phyloP scores from a whole-genome alignment of 2,888 invertebrate genomes.

The Rugalucina vietnamica region DNA sequence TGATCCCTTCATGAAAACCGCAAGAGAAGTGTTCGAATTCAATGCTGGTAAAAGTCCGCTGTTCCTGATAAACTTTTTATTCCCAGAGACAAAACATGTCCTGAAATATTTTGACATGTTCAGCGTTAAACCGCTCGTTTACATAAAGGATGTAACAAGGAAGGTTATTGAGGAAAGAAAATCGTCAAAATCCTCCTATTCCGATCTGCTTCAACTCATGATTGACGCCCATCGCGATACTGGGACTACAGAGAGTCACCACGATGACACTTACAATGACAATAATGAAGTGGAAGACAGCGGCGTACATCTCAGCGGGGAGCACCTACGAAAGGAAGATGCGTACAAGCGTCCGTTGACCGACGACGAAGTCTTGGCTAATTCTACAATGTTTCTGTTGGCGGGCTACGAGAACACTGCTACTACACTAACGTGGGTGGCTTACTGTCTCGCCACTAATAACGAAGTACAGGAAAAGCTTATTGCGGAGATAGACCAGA shows the following conservation, averaged over 20 bases:
- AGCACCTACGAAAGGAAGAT: conserved; percentile 1
- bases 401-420: conserved; percentile 58
- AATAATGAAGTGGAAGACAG: background rate
- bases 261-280: background rate
- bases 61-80: conserved; percentile 39
- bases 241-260: background rate
- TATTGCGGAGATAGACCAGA: conserved; percentile 39
- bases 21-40: conserved; percentile 37
- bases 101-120: conserved; percentile 45
- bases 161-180: conserved; percentile 44
- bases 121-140: conserved; percentile 43
- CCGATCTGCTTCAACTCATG: conserved; percentile 59
- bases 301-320: background rate
- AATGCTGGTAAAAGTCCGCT: conserved; percentile 43
- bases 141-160: conserved; percentile 27
- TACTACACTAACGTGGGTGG: conserved; percentile 43
- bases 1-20: conserved; percentile 57
- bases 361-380: conserved; percentile 51
- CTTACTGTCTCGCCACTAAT: conserved; percentile 52
- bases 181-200: conserved; percentile 16
- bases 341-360: conserved; percentile 33
- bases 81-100: conserved; percentile 53
- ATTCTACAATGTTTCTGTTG: conserved; percentile 53
- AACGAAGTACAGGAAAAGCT: conserved; percentile 48
- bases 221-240: conserved; percentile 43